Percentiles rank a stretch among this genome's conserved stretches.
Conservation (phyloP, 2,797 vertebrate species). For the Thamnophis elegans region DNA sequence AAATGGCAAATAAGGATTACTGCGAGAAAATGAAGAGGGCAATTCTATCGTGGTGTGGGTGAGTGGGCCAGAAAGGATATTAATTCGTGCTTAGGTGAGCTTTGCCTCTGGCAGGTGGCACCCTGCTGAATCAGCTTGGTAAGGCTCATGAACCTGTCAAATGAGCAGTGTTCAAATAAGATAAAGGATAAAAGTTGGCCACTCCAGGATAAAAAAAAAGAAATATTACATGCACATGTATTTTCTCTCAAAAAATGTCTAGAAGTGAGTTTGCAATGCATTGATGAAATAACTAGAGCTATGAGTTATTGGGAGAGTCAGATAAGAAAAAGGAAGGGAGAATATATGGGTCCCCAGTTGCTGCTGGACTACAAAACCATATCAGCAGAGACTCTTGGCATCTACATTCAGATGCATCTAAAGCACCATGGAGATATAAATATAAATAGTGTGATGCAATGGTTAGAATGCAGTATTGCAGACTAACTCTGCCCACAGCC, state of each 20-base stretch:
- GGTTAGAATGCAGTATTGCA: not conserved
- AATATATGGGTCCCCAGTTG: not conserved
- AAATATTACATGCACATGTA: not conserved
- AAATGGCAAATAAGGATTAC: not conserved
- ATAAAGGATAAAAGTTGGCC: not conserved
- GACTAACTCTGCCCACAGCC: not conserved
- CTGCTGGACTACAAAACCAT: not conserved
- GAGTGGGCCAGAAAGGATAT: accelerated
- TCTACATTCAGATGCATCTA: not conserved
- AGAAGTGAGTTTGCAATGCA: not conserved
- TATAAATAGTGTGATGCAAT: not conserved
- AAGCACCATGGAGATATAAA: not conserved
- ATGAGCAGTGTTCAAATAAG: not conserved
- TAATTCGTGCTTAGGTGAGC: not conserved
- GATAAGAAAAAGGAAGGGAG: not conserved
- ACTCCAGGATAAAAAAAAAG: not conserved
- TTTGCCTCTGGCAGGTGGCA: not conserved
- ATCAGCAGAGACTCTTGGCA: not conserved
- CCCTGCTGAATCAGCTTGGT: not conserved
- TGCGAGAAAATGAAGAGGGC: not conserved
- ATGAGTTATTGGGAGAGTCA: not conserved
- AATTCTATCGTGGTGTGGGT: not conserved
- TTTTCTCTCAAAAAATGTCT: not conserved
- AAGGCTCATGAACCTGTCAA: not conserved
- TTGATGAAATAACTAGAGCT: not conserved